Evolutionary conservation across 2,888 invertebrate genomes (phyloP).

Genomic region (Plebejus melissa): DNA sequence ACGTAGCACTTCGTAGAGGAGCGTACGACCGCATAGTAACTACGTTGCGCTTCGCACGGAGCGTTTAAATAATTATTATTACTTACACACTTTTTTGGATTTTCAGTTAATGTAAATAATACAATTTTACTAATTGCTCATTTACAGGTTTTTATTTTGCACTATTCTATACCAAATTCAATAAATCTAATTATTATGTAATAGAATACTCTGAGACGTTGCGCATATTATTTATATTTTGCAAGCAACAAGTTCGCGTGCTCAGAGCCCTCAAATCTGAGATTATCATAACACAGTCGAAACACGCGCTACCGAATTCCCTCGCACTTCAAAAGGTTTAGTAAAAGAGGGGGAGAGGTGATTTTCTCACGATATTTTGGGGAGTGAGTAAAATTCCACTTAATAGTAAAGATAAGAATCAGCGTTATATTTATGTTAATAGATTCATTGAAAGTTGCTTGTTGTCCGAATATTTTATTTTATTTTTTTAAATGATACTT

Average conservation of each 20-base stretch:
- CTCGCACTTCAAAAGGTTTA: conserved; percentile 28
- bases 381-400: conserved; percentile 3
- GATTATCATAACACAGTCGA: conserved; percentile 62
- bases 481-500: background rate
- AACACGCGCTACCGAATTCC: conserved; percentile 45
- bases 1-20: background rate
- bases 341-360: background rate
- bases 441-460: background rate
- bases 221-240: conserved; percentile 23
- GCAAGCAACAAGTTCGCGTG: conserved; percentile 74
- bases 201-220: background rate
- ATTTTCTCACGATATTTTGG: conserved; percentile 9
- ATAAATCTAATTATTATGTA: background rate
- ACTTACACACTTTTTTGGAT: too few species aligned
- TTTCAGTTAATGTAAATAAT: too few species aligned
- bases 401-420: conserved; percentile 3
- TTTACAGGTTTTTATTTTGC: background rate
- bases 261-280: conserved; percentile 38
- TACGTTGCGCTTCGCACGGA: background rate
- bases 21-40: background rate
- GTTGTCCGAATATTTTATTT: background rate
- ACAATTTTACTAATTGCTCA: too few species aligned
- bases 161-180: background rate
- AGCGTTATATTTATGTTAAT: background rate
- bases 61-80: background rate